A percentile compares a stretch with the other conserved stretches of the same genome.
Evolutionary conservation across 2,888 invertebrate species (phyloP).

Genomic region (Microplitis deprimator): DNA sequence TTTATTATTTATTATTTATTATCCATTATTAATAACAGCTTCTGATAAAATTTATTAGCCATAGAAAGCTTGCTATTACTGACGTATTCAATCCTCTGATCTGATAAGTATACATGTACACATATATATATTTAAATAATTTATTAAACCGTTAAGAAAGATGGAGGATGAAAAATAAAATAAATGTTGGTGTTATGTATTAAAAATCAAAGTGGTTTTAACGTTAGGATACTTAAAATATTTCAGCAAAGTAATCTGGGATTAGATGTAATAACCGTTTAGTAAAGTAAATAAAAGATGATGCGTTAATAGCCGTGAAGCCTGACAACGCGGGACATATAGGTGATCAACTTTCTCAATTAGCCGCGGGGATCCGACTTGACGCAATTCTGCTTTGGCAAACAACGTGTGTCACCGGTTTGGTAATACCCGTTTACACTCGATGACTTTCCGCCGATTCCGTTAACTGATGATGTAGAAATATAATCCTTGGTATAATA

Average conservation of each 20-base stretch:
- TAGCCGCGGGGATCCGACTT: slow-evolving; percentile 36
- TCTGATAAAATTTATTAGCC: not conserved
- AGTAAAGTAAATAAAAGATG: slow-evolving; percentile 16
- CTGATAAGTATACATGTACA: not conserved
- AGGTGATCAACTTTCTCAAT: slow-evolving; percentile 45
- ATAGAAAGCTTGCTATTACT: slow-evolving; percentile 1
- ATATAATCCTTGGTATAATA: not conserved
- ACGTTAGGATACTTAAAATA: too few species aligned
- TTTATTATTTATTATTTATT: not conserved
- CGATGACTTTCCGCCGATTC: slow-evolving; percentile 21
- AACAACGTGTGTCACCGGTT: slow-evolving; percentile 31
- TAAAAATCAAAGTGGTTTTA: too few species aligned
- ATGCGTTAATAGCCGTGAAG: slow-evolving; percentile 35
- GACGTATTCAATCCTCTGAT: not conserved
- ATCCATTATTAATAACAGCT: not conserved
- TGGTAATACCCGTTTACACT: slow-evolving; percentile 32
- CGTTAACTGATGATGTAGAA: slow-evolving; percentile 12
- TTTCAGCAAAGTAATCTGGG: not conserved
- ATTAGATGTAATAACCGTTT: slow-evolving; percentile 10
- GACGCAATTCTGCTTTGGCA: slow-evolving; percentile 31
- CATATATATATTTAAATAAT: slow-evolving; percentile 8
- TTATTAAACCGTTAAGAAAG: not conserved
- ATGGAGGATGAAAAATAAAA: not conserved
- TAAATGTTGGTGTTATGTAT: not conserved
- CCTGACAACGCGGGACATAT: slow-evolving; percentile 31